phyloP scores from a whole-genome alignment of 2,113 vertebrate genomes.

The Ginglymostoma cirratum region DNA sequence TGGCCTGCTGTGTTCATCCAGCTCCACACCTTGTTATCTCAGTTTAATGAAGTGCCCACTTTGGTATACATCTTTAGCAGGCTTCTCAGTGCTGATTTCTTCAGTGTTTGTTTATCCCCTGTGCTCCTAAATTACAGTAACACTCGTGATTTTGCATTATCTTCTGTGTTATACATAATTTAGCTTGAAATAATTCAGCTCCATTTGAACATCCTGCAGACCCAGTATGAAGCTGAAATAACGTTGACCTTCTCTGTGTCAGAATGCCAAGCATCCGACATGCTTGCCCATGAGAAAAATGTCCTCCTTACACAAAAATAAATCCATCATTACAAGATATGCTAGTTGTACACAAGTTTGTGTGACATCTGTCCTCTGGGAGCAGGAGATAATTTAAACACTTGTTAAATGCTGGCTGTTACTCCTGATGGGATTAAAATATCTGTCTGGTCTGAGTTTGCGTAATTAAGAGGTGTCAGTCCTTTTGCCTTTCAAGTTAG shows the following conservation, averaged over 20 bases:
- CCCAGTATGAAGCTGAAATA: neutral
- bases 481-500: too few species aligned
- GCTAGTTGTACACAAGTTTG: neutral
- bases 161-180: neutral
- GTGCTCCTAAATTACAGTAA: neutral
- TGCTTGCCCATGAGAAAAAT: neutral
- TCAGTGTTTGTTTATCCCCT: neutral
- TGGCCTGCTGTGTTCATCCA: too few species aligned
- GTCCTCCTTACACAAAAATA: neutral
- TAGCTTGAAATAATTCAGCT: neutral
- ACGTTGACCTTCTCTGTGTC: neutral
- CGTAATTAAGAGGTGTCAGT: too few species aligned
- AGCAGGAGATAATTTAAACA: too few species aligned
- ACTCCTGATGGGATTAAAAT: too few species aligned
- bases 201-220: neutral
- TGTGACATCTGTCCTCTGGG: too few species aligned
- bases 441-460: too few species aligned
- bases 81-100: neutral
- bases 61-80: neutral
- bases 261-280: neutral
- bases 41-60: neutral
- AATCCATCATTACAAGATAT: neutral
- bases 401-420: too few species aligned
- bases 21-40: neutral
- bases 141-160: neutral